Evolutionary conservation across 2,888 invertebrate species (phyloP).

Genomic region (Ferrisia virgata): DNA sequence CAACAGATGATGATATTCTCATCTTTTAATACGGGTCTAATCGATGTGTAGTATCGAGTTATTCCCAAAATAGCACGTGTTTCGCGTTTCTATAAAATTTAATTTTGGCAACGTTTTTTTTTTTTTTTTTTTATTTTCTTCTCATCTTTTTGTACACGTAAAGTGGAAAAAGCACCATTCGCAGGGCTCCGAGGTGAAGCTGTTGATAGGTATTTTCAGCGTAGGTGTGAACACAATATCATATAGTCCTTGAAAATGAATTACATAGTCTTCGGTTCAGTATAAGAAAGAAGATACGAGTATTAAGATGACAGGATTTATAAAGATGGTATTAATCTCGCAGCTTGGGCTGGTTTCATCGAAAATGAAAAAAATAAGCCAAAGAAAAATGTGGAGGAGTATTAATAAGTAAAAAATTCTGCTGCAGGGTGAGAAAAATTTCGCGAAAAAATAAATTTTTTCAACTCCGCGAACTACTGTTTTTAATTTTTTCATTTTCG

Average conservation of each 20-base stretch:
- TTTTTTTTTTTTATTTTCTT: too few species aligned
- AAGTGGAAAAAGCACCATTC: too few species aligned
- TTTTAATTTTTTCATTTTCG: too few species aligned
- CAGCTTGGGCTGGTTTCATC: too few species aligned
- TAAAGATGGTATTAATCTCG: neutral
- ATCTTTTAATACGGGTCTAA: constrained; percentile 18
- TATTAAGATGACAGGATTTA: neutral
- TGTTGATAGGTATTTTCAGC: neutral
- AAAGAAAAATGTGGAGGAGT: too few species aligned
- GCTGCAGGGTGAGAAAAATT: too few species aligned
- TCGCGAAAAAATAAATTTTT: too few species aligned
- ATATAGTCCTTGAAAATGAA: neutral
- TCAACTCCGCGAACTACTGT: too few species aligned
- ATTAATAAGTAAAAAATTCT: too few species aligned
- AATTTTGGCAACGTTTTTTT: neutral
- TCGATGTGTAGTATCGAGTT: neutral
- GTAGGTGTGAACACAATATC: neutral
- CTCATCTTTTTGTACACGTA: too few species aligned
- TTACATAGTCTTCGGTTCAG: too few species aligned
- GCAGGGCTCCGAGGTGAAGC: neutral
- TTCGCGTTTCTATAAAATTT: neutral
- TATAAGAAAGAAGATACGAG: neutral
- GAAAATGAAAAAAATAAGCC: too few species aligned
- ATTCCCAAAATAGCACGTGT: neutral
- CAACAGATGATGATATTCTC: constrained; percentile 6